Evolutionary conservation across 1,140 invertebrate species (phyloP), one percentile per base, ranked within the genome.

Genomic region (Drosophila simulans): DNA sequence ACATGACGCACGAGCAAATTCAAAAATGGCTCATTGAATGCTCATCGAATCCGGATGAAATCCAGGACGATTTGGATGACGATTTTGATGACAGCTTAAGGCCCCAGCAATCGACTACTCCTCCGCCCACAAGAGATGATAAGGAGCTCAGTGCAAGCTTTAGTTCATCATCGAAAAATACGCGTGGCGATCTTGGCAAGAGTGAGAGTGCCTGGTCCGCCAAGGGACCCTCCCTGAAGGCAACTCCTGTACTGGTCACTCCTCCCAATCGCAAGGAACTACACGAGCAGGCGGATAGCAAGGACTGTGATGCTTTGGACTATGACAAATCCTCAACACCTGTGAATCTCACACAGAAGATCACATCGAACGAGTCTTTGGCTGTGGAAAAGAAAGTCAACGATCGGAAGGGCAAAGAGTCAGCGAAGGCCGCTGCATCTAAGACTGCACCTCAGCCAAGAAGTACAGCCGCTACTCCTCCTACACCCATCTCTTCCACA

Each of bases 1-100:
- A 95, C 64, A 95, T 95, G 94, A 95, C 95, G 0, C 95, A 94
- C 12, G 95, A 96, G 78, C 94, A 95, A 80, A 95, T 95, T 51
- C 95, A 95, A 60, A 95, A 95, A 78, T 96, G 95, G 95, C 80
- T 96, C 1, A 94, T 95, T 56, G 95, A 95, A 62, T 94, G 94
- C 73, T 94, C 93, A 0, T 85, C 93, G 7, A 94, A 94, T 48
- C 93, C 94, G 37, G 93, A 94, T 71, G 92, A 93, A 25, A 94
- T 93, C 35, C 93, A 94, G 53, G 91, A 93, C 25, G 93, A 94
- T 66, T 88, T 93, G 69, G 94, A 94, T 45, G 91, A 92, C 49
- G 91, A 92, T 46, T 91, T 83, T 13, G 91, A 92, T 63, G 89
- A 88, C 11, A 88, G 88, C n/a, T 22, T 91, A 39, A 74, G 91